Evolutionary conservation across 2,797 vertebrate species (phyloP).

Genomic region (Dicrostonyx torquatus): DNA sequence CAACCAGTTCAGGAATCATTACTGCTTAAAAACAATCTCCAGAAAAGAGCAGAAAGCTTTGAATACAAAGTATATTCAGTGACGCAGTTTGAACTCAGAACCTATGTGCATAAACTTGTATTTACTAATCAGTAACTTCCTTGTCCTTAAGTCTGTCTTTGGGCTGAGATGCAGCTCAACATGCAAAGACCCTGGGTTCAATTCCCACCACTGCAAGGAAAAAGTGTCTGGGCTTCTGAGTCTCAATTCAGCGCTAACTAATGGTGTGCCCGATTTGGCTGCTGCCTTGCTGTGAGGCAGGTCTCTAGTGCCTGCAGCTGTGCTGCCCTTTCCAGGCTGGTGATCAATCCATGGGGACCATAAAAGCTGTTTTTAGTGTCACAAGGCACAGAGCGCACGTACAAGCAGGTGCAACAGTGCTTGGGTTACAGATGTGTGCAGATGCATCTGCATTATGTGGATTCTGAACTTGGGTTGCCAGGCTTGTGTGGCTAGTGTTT

Average conservation of each 20-base stretch:
- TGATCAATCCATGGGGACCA: too few relatives aligned
- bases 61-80: neutral
- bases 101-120: neutral
- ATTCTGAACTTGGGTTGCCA: neutral
- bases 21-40: neutral
- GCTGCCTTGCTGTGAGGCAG: neutral
- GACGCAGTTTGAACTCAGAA: conserved; percentile 1
- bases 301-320: neutral
- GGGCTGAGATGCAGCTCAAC: neutral
- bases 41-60: neutral
- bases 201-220: neutral
- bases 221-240: neutral
- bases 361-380: neutral
- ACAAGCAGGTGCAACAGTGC: neutral
- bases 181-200: neutral
- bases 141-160: neutral
- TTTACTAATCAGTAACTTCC: neutral
- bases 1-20: neutral
- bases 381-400: neutral
- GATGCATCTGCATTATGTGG: neutral
- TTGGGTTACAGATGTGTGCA: neutral
- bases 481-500: neutral
- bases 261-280: neutral
- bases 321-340: neutral
- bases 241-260: neutral